Base-by-base conservation (phyloP, 1,140 invertebrate species). In the Heterodera schachtii region DNA sequence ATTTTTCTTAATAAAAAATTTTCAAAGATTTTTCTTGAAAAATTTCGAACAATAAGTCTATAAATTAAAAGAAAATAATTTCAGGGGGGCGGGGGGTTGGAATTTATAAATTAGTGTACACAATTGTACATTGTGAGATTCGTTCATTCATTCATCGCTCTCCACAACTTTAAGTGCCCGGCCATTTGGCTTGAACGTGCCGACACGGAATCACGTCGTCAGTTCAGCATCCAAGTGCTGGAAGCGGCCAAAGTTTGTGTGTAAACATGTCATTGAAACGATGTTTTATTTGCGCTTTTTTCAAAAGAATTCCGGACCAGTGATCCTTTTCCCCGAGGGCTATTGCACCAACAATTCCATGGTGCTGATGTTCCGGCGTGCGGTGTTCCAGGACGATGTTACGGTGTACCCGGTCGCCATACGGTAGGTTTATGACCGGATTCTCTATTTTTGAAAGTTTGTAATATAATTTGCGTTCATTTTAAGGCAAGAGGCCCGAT, bases 261-360 rank as follows among this genome's bases (percentile, higher is more conserved):
- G 84, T 79, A 19, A 64, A 64, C 3, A 64, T 76, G 6, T 43
- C 16, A 8, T 7, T 49, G 9, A 19, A 31, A 13, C n/a, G 31
- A 44, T 21, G n/a, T 82, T 49, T 19, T 67, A 70, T 44, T 52
- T n/a, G 31, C 31, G 31, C 16, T 8, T 21, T 43, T 84, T 84
- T 84, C 66, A 43, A 70, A 9, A 87, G 86, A 64, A 44, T 19
- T 44, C 83, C 19, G 84, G 83, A 16, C 85, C 86, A 31, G 81
- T 86, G 43, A 49, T 86, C 6, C 73, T 86, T 3, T 86, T 86
- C 57, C 85, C 85, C 3, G 85, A 86, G 71, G 85, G 85, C 6
- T 87, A 85, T 66, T 86, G 85, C 75, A 86, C 86, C 78, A 86
- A 86, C 67, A 86, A 86, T 74, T 81, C 83, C n/a, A 43, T 73